Evolutionary conservation across 2,113 vertebrate species (phyloP), one percentile per base, ranked within the genome.

Genomic region (Pipa parva): DNA sequence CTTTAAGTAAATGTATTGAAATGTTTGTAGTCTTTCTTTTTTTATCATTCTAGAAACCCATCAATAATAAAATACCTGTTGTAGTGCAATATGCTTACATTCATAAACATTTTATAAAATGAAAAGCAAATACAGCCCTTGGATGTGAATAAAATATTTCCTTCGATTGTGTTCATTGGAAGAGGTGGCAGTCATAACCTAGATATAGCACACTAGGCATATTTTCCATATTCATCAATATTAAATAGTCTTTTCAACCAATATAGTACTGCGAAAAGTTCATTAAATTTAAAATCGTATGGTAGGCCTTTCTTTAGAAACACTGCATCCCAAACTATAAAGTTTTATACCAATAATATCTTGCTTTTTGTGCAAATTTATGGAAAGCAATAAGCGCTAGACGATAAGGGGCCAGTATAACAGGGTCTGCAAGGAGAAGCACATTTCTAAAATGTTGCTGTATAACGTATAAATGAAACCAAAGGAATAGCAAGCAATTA

Each of bases 51-150:
- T 25, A 60, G 42, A 37, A 60, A 27, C 22, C 31, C 55, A 69
- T 69, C 46, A 69, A 69, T 69, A 69, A 69, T 69, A 25, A 50
- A 69, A 49, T 31, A 52, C 65, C 56, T 59, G 65, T 67, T 67
- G 49, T 51, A 59, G 64, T 21, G 27, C 12, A 69, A 57, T 60
- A 60, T 28, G 54, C 55, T 59, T 49, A 31, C 36, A 67, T 67
- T 67, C 64, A 67, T 67, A 58, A 67, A 67, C 55, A 67, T 67
- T 67, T 67, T 67, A 67, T 67, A 57, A 57, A 69, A 58, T 59
- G 49, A 42, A 60, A 69, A 52, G 48, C 49, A 51, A 69, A 60
- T 39, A 51, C 59, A 60, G 57, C 31, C 52, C 60, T 69, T 52
- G 29, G 33, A 69, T 60, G 56, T 50, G 31, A 69, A 60, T 69